phyloP scores from a whole-genome alignment of 2,113 vertebrate genomes.

The Diadophis punctatus region DNA sequence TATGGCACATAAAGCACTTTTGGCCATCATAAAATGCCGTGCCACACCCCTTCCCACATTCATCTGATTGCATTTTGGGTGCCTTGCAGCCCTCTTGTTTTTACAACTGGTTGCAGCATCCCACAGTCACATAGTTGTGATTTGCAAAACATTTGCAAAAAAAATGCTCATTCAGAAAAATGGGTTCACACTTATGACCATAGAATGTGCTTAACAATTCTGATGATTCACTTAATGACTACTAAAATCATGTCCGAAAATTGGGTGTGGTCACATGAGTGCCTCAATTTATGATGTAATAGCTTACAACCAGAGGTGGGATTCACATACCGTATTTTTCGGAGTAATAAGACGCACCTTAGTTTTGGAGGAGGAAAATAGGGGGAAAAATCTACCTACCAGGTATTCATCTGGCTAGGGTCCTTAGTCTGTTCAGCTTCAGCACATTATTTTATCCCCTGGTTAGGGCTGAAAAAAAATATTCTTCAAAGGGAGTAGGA shows the following conservation, averaged over 20 bases:
- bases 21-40: neutral
- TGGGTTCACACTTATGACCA: neutral
- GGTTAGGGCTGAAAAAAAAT: too few species aligned
- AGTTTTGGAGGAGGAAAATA: too few species aligned
- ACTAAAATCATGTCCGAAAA: neutral
- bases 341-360: too few species aligned
- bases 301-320: neutral
- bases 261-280: neutral
- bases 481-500: too few species aligned
- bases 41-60: neutral
- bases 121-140: neutral
- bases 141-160: neutral
- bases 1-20: neutral
- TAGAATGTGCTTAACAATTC: neutral
- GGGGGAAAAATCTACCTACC: too few species aligned
- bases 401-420: too few species aligned
- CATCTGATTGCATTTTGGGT: neutral
- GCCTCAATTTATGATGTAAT: neutral
- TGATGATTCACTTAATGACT: neutral
- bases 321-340: too few species aligned
- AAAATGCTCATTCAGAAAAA: neutral
- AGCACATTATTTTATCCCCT: too few species aligned
- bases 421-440: too few species aligned
- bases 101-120: neutral
- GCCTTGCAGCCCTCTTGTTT: neutral